Evolutionary conservation across 2,797 vertebrate species (phyloP).

Genomic region (Pseudochaenichthys georgianus): DNA sequence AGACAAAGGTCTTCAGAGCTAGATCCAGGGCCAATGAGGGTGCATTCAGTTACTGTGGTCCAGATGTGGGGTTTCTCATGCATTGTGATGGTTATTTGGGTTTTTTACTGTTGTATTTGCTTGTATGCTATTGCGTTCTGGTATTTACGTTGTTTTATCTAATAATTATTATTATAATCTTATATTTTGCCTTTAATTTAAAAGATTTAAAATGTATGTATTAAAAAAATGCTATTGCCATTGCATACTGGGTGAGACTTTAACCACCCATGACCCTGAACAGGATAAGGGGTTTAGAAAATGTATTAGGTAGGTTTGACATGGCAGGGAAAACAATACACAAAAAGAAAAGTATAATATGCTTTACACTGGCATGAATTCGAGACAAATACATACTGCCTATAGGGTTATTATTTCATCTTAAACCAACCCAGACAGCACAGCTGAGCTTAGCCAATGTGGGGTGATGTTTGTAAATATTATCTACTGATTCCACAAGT

Average conservation of each 20-base stretch:
- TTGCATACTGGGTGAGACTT: slow-evolving; percentile 14
- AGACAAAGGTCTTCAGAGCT: slow-evolving; percentile 9
- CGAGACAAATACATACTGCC: slow-evolving; percentile 24
- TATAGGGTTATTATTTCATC: slow-evolving; percentile 39
- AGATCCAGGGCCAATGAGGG: slow-evolving; percentile 3
- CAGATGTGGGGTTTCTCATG: background rate
- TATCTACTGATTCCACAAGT: slow-evolving; percentile 25
- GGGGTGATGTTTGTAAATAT: slow-evolving; percentile 32
- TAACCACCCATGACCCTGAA: slow-evolving; percentile 2
- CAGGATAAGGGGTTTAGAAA: slow-evolving; percentile 21
- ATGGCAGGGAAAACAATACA: slow-evolving; percentile 9
- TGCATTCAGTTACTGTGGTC: background rate
- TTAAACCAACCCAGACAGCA: slow-evolving; percentile 26
- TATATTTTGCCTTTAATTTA: background rate
- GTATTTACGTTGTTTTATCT: background rate
- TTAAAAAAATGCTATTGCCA: background rate
- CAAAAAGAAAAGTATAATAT: slow-evolving; percentile 22
- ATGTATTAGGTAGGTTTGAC: slow-evolving; percentile 11
- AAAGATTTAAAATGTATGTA: background rate
- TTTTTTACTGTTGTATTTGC: background rate
- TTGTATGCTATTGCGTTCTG: background rate
- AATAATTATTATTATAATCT: background rate
- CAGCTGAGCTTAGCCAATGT: slow-evolving; percentile 21
- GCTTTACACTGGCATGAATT: slow-evolving; percentile 8
- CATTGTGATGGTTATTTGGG: too few relatives aligned